phyloP scores from a whole-genome alignment of 2,888 invertebrate species.

The Plutella xylostella region DNA sequence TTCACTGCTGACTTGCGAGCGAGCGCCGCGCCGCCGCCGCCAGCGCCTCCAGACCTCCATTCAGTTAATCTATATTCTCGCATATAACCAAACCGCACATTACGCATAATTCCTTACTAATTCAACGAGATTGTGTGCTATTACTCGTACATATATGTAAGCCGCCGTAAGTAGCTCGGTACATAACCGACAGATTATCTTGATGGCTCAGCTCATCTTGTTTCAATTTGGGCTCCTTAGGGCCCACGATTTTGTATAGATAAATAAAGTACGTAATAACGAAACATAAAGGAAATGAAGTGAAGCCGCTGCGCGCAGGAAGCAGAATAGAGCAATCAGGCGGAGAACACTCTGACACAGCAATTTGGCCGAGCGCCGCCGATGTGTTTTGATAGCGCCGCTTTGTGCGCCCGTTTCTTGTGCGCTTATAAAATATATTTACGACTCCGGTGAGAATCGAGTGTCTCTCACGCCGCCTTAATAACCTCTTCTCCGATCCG shows the following conservation, averaged over 20 bases:
- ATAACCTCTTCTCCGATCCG: slow-evolving; percentile 28
- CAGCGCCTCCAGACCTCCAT: background rate
- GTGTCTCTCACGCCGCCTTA: slow-evolving; percentile 34
- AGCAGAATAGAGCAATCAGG: slow-evolving; percentile 63
- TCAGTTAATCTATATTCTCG: slow-evolving; percentile 1
- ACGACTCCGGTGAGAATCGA: slow-evolving; percentile 36
- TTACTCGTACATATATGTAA: background rate
- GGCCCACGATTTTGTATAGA: background rate
- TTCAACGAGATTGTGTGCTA: background rate
- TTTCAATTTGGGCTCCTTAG: background rate
- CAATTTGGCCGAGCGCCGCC: slow-evolving; percentile 44
- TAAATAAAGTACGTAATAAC: slow-evolving; percentile 26
- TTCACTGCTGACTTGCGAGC: slow-evolving; percentile 1
- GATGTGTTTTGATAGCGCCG: slow-evolving; percentile 62
- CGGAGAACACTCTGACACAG: slow-evolving; percentile 62
- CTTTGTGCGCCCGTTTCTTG: slow-evolving; percentile 46
- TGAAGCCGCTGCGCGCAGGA: slow-evolving; percentile 31
- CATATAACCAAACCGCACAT: slow-evolving; percentile 1
- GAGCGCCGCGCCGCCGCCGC: background rate
- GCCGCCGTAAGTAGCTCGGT: too few relatives aligned
- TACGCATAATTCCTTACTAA: slow-evolving; percentile 1
- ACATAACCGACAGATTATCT: too few relatives aligned
- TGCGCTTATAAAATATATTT: slow-evolving; percentile 44
- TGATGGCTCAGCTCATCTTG: background rate
- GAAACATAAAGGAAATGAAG: slow-evolving; percentile 43